Evolutionary conservation across 1,140 invertebrate species (phyloP), one percentile per base, ranked within the genome.

Genomic region (Lepidostoma basale): DNA sequence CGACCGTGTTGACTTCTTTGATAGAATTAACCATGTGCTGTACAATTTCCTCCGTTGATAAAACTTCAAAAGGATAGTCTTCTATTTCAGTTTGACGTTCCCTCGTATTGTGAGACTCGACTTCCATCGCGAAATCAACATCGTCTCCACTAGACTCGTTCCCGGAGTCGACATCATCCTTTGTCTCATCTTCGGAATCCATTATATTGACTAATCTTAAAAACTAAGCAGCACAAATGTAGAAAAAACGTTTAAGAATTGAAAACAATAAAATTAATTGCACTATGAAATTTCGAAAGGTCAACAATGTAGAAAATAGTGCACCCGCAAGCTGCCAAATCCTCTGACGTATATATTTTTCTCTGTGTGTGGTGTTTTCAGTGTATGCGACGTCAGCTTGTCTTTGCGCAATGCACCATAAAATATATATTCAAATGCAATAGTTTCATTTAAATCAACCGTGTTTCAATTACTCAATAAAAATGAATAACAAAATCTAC

Each of bases 21-120:
- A 98, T 98, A 76, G 90, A 95, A 81, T 98, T 95, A 44, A 96
- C 90, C 96, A 98, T 98, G 82, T 97, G 93, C 79, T 96, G 91
- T 59, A 98, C 95, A 78, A 98, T 97, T 87, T 97, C 90, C 78
- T 98, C 96, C 22, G 95, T 97, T 36, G 94, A 94, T 49, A 98
- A 85, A 66, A 98, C 95, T 85, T 97, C 92, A 82, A 92, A 97
- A 30, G 92, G 92, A 86, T 95, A 98, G 72, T 97, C 95, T 73
- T 98, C 93, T 40, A 88, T 83, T 74, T 95, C 93, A 67, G 86
- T 87, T 74, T 90, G 88, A 76, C 90, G 86, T 81, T 94, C 92
- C 74, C 88, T 86, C 69, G 85, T 86, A 81, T 87, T 89, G 68
- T 88, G 87, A 68, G 89, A 87, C 78, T 96, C 94, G 75, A 92